Evolutionary conservation across 1,140 invertebrate species (phyloP), one percentile per base, ranked within the genome.

Genomic region (Hycleus phaleratus): DNA sequence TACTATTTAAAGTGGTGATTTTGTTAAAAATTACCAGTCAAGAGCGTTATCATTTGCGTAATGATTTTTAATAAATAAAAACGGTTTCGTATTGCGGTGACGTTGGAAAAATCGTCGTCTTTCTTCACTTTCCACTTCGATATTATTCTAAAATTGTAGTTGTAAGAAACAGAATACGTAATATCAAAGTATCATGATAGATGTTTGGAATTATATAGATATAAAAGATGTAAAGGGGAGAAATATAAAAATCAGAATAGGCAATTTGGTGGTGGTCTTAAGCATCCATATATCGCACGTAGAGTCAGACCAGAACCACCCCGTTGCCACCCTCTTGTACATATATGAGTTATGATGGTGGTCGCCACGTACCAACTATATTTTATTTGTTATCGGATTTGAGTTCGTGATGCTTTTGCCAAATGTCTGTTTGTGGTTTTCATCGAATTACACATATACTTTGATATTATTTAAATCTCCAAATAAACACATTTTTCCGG

Each of bases 301-400:
- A 68, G 62, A 32, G 32, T 32, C 32, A 32, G 32, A 32, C 32
- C 32, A 32, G 32, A 32, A 32, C 7, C 32, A 32, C 32, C 32
- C 32, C 32, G 4, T 32, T 32, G 32, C 32, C 32, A 32, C 32
- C 32, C 32, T 61, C 62, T 60, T 69, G 67, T 68, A 68, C 70
- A 72, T 73, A 63, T 66, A 70, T 73, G 71, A 73, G 65, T 72
- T 71, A 73, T 73, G 67, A 62, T 50, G 51, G 56, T 57, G 67
- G 70, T 69, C 64, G 68, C 66, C 71, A 73, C 71, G 71, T 73
- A 50, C 69, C 55, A 60, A 69, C 71, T 67, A 73, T 73, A 72
- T 73, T 73, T 73, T 73, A 73, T 73, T 73, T 72, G 71, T 71
- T 73, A 73, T 73, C 71, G 70, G 68, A 68, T 68, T 69, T 57